phyloP scores from a whole-genome alignment of 2,113 vertebrate genomes.

The Peromyscus maniculatus region DNA sequence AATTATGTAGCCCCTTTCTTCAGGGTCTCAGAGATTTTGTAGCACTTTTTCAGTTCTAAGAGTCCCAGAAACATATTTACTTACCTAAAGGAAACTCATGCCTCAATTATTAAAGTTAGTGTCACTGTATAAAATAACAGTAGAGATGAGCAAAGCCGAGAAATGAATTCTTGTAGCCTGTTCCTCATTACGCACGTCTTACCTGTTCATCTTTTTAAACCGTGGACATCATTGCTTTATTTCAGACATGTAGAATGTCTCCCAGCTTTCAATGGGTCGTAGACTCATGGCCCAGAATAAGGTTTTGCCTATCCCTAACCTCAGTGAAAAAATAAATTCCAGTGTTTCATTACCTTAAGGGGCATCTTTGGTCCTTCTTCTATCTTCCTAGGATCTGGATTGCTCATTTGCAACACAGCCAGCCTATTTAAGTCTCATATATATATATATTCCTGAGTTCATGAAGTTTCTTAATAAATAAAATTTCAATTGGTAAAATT shows the following conservation, averaged over 20 bases:
- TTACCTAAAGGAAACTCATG: background rate
- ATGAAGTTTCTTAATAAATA: constrained; percentile 71
- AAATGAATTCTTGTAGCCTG: background rate
- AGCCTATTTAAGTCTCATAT: background rate
- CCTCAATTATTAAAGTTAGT: background rate
- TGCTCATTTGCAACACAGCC: constrained; percentile 56
- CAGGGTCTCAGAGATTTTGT: constrained; percentile 24
- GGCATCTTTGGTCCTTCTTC: constrained; percentile 42
- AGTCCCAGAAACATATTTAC: constrained; percentile 11
- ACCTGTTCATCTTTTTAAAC: background rate
- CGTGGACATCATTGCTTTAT: background rate
- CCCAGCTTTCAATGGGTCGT: background rate
- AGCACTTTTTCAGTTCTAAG: background rate
- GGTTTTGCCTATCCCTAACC: constrained; percentile 28
- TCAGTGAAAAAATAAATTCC: constrained; percentile 64
- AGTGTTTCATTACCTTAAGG: constrained; percentile 38
- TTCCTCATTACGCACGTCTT: background rate
- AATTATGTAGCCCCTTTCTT: background rate
- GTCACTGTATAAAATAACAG: background rate
- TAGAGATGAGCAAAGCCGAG: background rate
- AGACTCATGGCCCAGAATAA: background rate
- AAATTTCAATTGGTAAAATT: constrained; percentile 75
- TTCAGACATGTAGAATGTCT: constrained; percentile 3
- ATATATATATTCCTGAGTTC: constrained; percentile 34
- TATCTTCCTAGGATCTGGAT: constrained; percentile 26